A percentile compares a stretch with the other conserved stretches of the same genome.
Evolutionary conservation across 1,140 invertebrate genomes (phyloP).

Genomic region (Bombyx mori): DNA sequence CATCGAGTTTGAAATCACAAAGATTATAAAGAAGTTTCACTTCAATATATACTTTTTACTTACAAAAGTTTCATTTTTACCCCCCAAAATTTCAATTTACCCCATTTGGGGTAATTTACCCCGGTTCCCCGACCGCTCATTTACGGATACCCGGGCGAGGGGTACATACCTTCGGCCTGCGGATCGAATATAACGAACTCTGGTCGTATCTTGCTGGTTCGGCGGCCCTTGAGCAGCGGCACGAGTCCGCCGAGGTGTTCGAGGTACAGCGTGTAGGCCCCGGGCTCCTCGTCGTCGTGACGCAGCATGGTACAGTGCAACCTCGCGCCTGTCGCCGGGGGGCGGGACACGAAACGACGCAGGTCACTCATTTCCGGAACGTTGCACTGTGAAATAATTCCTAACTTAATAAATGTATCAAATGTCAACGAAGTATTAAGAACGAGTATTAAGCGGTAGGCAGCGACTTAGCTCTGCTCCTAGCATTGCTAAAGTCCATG

Average conservation of each 20-base stretch:
- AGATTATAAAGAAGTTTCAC: too few species aligned
- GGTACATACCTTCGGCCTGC: slow-evolving; percentile 78
- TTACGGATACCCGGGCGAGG: background rate
- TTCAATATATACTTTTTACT: too few species aligned
- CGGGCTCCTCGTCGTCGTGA: slow-evolving; percentile 86
- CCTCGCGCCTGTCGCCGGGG: slow-evolving; percentile 86
- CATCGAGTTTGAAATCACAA: background rate
- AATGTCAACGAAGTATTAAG: too few species aligned
- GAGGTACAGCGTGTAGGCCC: slow-evolving; percentile 95
- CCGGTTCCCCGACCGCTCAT: too few species aligned
- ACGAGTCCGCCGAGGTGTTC: slow-evolving; percentile 97
- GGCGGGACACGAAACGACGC: slow-evolving; percentile 93
- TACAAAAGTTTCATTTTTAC: too few species aligned
- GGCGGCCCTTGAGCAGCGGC: slow-evolving; percentile 94
- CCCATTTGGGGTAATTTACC: too few species aligned
- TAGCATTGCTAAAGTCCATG: too few species aligned
- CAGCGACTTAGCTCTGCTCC: too few species aligned
- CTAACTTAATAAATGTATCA: too few species aligned
- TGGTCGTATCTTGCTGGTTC: slow-evolving; percentile 96
- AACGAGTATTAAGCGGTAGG: too few species aligned
- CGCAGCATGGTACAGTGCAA: slow-evolving; percentile 97
- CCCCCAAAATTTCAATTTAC: too few species aligned
- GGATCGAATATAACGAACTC: slow-evolving; percentile 99
- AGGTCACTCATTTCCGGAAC: slow-evolving; percentile 91
- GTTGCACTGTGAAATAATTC: slow-evolving; percentile 82